phyloP scores from a whole-genome alignment of 2,888 invertebrate genomes.

The Antheraea assamensis region DNA sequence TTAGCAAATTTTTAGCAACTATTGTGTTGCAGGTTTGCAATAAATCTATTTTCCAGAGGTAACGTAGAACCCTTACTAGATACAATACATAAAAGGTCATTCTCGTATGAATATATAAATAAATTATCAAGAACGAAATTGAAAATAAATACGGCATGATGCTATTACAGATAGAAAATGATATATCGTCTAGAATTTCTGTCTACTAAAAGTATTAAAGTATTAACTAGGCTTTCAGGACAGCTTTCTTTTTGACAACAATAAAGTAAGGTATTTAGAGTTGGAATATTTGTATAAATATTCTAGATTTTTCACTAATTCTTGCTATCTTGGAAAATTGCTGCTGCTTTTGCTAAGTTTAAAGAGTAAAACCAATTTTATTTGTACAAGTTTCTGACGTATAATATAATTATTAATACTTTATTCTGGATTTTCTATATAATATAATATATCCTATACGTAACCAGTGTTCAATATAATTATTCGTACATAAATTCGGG shows the following conservation, averaged over 20 bases:
- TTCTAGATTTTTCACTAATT: no score
- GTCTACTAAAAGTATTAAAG: not conserved
- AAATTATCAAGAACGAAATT: constrained; percentile 6
- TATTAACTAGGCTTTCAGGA: not conserved
- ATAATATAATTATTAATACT: no score
- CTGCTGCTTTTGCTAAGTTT: no score
- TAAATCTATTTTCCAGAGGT: not conserved
- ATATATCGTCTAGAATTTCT: constrained; percentile 7
- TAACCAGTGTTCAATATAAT: not conserved
- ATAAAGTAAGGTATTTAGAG: not conserved
- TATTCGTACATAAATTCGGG: not conserved
- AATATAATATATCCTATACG: not conserved
- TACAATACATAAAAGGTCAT: constrained; percentile 1
- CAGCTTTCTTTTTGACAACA: not conserved
- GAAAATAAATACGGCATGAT: constrained; percentile 9
- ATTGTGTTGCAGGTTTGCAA: not conserved
- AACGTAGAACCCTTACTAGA: not conserved
- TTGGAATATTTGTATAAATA: no score
- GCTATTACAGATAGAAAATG: not conserved
- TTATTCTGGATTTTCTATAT: no score
- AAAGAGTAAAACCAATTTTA: no score
- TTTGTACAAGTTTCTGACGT: no score
- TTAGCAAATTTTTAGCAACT: not conserved
- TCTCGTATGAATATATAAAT: constrained; percentile 1
- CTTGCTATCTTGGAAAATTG: no score